Percentiles rank a stretch among this genome's conserved stretches.
Conservation (phyloP, 2,888 invertebrate genomes). For the Ichneumon xanthorius region DNA sequence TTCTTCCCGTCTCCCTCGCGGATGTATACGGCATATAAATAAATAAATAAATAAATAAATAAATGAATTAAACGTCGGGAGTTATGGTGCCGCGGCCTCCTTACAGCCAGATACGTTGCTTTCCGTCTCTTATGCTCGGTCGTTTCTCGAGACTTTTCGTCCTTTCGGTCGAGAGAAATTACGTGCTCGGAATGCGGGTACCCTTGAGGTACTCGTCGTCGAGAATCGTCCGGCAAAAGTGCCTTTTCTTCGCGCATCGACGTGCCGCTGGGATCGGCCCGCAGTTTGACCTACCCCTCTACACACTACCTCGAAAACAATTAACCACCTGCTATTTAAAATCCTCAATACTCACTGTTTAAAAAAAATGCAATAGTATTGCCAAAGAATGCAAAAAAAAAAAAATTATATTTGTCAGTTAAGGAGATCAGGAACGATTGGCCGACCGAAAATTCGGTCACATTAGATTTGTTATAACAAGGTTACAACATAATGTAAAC, state of each 20-base stretch:
- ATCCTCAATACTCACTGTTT: neutral
- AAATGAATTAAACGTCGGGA: constrained; percentile 47
- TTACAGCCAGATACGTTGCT: constrained; percentile 22
- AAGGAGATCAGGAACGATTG: too few species aligned
- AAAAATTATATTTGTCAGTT: neutral
- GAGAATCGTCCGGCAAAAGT: constrained; percentile 14
- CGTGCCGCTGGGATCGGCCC: neutral
- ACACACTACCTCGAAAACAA: neutral
- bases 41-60: constrained; percentile 18
- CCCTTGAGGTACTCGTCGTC: constrained; percentile 66
- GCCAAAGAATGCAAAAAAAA: neutral
- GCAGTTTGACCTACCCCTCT: neutral
- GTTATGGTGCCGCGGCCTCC: constrained; percentile 60
- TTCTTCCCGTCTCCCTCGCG: neutral
- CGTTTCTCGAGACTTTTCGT: constrained; percentile 64
- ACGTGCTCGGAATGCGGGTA: constrained; percentile 74
- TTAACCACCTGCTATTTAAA: neutral
- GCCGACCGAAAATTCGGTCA: too few species aligned
- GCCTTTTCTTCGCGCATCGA: neutral
- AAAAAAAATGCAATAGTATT: neutral
- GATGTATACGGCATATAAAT: constrained; percentile 2
- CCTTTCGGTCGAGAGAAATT: constrained; percentile 68
- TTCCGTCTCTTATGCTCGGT: constrained; percentile 5
- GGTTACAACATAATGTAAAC: too few species aligned
- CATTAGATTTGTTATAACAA: too few species aligned